Evolutionary conservation across 2,888 invertebrate species (phyloP).

Genomic region (Cheilosia variabilis): DNA sequence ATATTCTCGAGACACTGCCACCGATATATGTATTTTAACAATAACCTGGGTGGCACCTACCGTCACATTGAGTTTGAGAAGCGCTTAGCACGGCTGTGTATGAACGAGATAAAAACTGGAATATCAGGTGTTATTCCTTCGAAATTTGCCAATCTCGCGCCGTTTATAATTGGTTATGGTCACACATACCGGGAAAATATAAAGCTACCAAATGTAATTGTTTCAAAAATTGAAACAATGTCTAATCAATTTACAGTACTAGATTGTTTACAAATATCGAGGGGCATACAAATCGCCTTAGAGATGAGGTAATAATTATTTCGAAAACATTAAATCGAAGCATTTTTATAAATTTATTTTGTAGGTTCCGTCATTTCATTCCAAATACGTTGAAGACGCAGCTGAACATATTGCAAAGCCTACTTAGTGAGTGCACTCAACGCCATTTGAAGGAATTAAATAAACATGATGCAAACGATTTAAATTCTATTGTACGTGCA

Average conservation of each 20-base stretch:
- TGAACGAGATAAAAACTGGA: slow-evolving; percentile 81
- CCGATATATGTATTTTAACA: slow-evolving; percentile 85
- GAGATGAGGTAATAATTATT: slow-evolving; percentile 79
- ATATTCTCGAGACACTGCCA: slow-evolving; percentile 83
- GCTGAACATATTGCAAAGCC: slow-evolving; percentile 79
- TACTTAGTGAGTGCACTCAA: slow-evolving; percentile 81
- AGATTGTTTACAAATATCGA: slow-evolving; percentile 84
- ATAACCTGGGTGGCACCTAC: slow-evolving; percentile 85
- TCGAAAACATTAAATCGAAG: not conserved
- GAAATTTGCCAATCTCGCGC: slow-evolving; percentile 82
- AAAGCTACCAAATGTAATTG: slow-evolving; percentile 81
- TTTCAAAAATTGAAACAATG: slow-evolving; percentile 82
- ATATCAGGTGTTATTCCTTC: slow-evolving; percentile 82
- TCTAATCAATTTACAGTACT: slow-evolving; percentile 82
- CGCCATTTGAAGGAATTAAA: slow-evolving; percentile 78
- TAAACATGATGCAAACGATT: slow-evolving; percentile 77
- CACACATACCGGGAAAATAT: slow-evolving; percentile 79
- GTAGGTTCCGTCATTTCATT: slow-evolving; percentile 79
- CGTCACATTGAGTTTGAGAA: slow-evolving; percentile 84
- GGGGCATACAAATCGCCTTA: slow-evolving; percentile 83
- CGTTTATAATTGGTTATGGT: slow-evolving; percentile 84
- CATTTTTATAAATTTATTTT: slow-evolving; percentile 17
- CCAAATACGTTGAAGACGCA: slow-evolving; percentile 78
- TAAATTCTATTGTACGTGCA: slow-evolving; percentile 81
- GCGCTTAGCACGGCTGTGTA: slow-evolving; percentile 81